Percentiles rank a stretch among this genome's conserved stretches.
These are phyloP conservation scores for Callyntrura sp. DNA, from an alignment of 2,888 invertebrate genomes.

Conservation along the genomic window DNA sequence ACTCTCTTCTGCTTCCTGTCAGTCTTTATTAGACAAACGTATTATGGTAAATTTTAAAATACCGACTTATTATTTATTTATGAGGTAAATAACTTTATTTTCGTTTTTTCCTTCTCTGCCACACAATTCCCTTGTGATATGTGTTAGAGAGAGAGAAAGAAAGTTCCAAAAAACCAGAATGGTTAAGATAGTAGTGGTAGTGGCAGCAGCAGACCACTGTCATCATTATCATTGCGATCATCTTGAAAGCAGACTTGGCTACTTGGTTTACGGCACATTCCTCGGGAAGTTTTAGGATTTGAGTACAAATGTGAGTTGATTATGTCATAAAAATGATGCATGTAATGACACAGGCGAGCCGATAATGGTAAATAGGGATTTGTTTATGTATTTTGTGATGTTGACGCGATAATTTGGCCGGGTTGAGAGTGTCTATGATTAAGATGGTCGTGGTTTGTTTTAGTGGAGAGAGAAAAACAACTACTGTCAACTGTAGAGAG, in stretches of 20 bases:
- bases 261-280: not conserved
- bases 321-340: constrained; percentile 48
- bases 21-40: constrained; percentile 4
- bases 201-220: not conserved
- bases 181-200: not conserved
- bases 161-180: constrained; percentile 1
- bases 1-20: no score
- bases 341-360: no score
- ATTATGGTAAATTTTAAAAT: constrained; percentile 6
- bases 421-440: constrained; percentile 26
- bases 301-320: constrained; percentile 41
- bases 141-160: not conserved
- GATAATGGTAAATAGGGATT: constrained; percentile 55
- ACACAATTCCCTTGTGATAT: not conserved
- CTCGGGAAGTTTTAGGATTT: not conserved
- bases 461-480: not conserved
- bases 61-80: constrained; percentile 34
- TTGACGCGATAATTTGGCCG: no score
- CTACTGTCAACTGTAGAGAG: no score
- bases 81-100: constrained; percentile 25
- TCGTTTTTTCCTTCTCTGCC: not conserved
- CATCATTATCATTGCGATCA: not conserved
- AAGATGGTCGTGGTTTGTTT: constrained; percentile 43
- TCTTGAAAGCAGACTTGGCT: not conserved
- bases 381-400: not conserved